Percentiles rank a stretch among this genome's conserved stretches.
Conservation (phyloP, 1,140 invertebrate genomes). For the Metaphire vulgaris region DNA sequence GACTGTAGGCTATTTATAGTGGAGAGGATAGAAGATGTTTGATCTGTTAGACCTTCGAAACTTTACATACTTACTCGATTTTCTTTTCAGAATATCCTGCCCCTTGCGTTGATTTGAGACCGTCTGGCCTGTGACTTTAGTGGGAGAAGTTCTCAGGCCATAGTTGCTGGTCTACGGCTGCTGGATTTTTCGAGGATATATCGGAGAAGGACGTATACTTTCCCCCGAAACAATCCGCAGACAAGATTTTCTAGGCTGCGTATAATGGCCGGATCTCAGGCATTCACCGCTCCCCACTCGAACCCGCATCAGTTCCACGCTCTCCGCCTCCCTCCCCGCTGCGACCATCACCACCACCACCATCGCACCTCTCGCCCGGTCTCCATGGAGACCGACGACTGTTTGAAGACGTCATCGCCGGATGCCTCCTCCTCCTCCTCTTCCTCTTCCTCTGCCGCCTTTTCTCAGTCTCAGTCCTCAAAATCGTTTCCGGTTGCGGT, state of each 20-base stretch:
- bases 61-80: too few species aligned
- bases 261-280: slow-evolving; percentile 11
- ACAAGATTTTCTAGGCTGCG: neutral
- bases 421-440: neutral
- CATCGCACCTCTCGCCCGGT: neutral
- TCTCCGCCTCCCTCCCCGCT: neutral
- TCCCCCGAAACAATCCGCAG: neutral
- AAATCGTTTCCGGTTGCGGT: neutral
- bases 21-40: too few species aligned
- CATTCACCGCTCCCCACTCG: slow-evolving; percentile 1
- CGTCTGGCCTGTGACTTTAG: neutral
- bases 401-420: too few species aligned
- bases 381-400: slow-evolving; percentile 3
- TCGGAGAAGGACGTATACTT: neutral
- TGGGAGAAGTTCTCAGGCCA: too few species aligned
- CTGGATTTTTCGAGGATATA: neutral
- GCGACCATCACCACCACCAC: neutral
- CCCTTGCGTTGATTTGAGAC: too few species aligned
- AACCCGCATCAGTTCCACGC: neutral
- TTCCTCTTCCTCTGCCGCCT: neutral
- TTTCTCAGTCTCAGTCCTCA: neutral
- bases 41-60: too few species aligned
- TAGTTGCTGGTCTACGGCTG: too few species aligned
- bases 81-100: too few species aligned
- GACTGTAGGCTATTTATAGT: too few species aligned